phyloP scores from a whole-genome alignment of 1,140 invertebrate species.

The Frieseomelitta varia region DNA sequence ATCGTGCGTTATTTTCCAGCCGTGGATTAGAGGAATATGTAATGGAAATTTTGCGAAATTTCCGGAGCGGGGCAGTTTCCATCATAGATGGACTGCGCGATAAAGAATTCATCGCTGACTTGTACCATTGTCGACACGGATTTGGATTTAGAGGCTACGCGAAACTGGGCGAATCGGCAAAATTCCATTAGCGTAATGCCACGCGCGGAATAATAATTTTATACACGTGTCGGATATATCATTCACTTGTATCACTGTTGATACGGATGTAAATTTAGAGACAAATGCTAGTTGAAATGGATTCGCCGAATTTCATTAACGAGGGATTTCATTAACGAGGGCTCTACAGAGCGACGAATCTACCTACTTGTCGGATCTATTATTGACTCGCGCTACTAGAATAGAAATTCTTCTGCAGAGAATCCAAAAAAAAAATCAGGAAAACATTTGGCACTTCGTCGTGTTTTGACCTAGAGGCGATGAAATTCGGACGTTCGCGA shows the following conservation, averaged over 20 bases:
- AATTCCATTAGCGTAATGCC: too few species aligned
- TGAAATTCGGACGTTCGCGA: background rate
- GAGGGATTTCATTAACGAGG: background rate
- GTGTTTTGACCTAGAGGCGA: background rate
- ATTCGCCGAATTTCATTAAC: background rate
- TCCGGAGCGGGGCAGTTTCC: background rate
- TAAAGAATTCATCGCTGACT: background rate
- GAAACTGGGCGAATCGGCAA: too few species aligned
- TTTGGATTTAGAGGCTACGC: background rate
- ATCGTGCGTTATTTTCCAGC: background rate
- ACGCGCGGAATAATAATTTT: background rate
- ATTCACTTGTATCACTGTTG: background rate
- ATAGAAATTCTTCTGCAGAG: too few species aligned
- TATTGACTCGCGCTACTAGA: too few species aligned
- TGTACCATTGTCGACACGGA: background rate
- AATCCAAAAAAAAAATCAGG: too few species aligned
- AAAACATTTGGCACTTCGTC: too few species aligned
- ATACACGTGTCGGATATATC: background rate
- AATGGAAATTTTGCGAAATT: background rate
- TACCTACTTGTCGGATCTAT: background rate
- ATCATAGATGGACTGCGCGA: background rate
- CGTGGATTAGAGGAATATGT: too few species aligned
- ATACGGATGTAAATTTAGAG: background rate
- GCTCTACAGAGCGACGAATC: background rate
- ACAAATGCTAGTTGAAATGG: background rate